Evolutionary conservation across 2,888 invertebrate species (phyloP), one percentile per base, ranked within the genome.

Genomic region (Acleris literana): DNA sequence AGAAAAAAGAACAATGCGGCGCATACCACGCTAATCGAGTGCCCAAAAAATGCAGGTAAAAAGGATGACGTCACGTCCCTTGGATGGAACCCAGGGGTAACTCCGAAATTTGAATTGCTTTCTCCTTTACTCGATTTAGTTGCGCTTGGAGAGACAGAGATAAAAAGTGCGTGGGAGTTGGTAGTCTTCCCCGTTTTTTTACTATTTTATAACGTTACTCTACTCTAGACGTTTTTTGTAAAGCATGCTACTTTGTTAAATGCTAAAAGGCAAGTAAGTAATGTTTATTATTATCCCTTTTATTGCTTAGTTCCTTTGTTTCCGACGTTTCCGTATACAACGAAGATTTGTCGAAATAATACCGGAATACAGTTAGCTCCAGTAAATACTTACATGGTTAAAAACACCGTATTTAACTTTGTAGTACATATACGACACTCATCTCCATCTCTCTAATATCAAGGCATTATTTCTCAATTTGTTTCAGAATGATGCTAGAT

Each of bases 1-100:
- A 63, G 71, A 71, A 74, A 76, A 69, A 70, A 29, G 49, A 64
- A 69, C 64, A 64, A 69, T 75, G 69, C 72, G 68, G 71, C 76
- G 81, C 82, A 81, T 83, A 74, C 83, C 83, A 63, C 69, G 69
- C 75, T 81, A 80, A 80, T 79, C 81, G 77, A 63, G 68, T 74
- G 69, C 75, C 77, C 75, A 71, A 79, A 76, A 78, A 78, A 72
- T 71, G 59, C 80, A 79, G 57, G 57, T 57, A 57, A 25, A 43
- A 11, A 29, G 29, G n/a, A 13, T 57, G 57, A 57, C 57, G 57
- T 57, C 57, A 57, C 44, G 7, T 16, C 11, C 46, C 46, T 16
- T 17, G 39, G 39, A 39, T 33, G 44, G 44, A 44, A 44, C 13
- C 44, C n/a, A n/a, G n/a, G 46, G 46, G 46, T 46, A n/a, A 16